A percentile compares a stretch with the other conserved stretches of the same genome.
Conservation (phyloP, 2,888 invertebrate genomes). For the Ophonus ardosiacus region DNA sequence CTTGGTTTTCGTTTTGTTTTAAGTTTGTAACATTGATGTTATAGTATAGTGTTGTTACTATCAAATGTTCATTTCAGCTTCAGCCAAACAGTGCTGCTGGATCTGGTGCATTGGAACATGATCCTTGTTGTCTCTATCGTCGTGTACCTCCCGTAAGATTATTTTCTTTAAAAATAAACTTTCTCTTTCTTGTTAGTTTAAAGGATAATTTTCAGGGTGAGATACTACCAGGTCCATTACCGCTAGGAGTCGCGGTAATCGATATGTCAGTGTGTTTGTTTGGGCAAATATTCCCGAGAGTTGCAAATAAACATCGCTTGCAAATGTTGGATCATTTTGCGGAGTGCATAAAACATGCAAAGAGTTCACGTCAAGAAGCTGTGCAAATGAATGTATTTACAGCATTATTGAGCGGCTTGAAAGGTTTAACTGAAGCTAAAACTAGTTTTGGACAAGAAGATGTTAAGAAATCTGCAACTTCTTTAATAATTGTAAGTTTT, state of each 20-base stretch:
- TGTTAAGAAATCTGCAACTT: conserved; percentile 89
- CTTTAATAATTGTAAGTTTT: conserved; percentile 84
- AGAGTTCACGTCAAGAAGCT: conserved; percentile 95
- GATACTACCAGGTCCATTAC: conserved; percentile 87
- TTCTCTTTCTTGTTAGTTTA: conserved; percentile 47
- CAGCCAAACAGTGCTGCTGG: conserved; percentile 97
- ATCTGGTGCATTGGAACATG: conserved; percentile 97
- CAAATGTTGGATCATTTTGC: conserved; percentile 98
- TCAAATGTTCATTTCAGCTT: conserved; percentile 79
- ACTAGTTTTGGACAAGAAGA: conserved; percentile 92
- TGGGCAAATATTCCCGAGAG: conserved; percentile 95
- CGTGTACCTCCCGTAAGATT: conserved; percentile 78
- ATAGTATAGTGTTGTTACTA: conserved; percentile 23
- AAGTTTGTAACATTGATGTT: conserved; percentile 23
- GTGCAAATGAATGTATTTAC: conserved; percentile 98
- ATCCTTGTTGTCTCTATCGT: conserved; percentile 93
- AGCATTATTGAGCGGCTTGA: conserved; percentile 92
- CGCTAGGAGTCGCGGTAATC: conserved; percentile 96
- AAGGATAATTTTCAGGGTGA: conserved; percentile 76
- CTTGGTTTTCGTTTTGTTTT: conserved; percentile 55
- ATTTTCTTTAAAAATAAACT: background rate
- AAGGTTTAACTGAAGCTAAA: conserved; percentile 92
- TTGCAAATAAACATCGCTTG: conserved; percentile 96
- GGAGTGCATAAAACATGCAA: conserved; percentile 95
- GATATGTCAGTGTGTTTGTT: conserved; percentile 95